A percentile compares a stretch with the other conserved stretches of the same genome.
These are phyloP conservation scores for Chymomyza costata DNA, from an alignment of 1,140 invertebrate genomes.

Conservation along the genomic window DNA sequence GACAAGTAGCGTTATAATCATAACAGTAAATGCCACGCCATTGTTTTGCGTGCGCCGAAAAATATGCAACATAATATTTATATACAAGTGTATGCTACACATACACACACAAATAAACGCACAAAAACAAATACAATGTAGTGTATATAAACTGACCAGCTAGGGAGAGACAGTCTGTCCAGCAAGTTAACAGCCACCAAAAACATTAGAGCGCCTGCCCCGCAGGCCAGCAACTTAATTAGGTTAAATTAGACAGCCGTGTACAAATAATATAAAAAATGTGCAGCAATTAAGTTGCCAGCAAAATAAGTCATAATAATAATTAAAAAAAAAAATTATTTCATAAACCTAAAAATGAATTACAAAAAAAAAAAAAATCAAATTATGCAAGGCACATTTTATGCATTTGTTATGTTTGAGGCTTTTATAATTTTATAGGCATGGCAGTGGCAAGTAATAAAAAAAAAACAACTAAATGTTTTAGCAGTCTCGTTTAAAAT, in stretches of 20 bases:
- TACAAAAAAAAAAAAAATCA: conserved; percentile 26
- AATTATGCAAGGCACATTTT: no score
- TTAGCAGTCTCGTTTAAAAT: no score
- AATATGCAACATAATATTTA: conserved; percentile 45
- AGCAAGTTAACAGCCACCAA: no score
- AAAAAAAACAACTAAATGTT: no score
- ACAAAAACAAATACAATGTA: no score
- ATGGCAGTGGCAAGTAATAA: no score
- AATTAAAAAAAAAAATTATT: conserved; percentile 50
- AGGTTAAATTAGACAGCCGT: conserved; percentile 52
- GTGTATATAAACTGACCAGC: conserved; percentile 1
- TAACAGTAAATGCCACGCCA: conserved; percentile 36
- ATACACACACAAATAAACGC: conserved; percentile 20
- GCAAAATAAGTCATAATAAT: conserved; percentile 28
- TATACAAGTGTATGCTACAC: conserved; percentile 14
- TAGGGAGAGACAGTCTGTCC: neutral
- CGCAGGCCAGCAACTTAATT: conserved; percentile 45
- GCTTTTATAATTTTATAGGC: no score
- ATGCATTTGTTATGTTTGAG: no score
- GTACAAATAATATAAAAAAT: conserved; percentile 18
- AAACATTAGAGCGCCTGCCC: neutral
- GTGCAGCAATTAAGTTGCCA: conserved; percentile 20
- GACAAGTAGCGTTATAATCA: conserved; percentile 34
- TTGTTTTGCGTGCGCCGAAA: conserved; percentile 35
- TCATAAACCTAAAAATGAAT: conserved; percentile 30